A percentile compares a stretch with the other conserved stretches of the same genome.
Conservation (phyloP, 2,888 invertebrate genomes). For the Zelleria hepariella region DNA sequence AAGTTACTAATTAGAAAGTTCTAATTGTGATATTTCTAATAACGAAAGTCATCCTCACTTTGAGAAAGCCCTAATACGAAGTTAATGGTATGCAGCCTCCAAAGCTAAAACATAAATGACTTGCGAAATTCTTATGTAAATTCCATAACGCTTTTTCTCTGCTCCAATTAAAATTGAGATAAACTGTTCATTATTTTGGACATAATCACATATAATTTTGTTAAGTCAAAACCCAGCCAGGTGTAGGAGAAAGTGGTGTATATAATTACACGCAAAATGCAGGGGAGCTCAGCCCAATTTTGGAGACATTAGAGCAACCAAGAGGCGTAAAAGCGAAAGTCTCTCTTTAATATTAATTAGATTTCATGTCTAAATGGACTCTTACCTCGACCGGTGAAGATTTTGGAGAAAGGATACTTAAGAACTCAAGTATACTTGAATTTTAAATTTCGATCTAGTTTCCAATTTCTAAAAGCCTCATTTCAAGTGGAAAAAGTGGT, state of each 20-base stretch:
- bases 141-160: background rate
- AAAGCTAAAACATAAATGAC: background rate
- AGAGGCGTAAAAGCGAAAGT: conserved; percentile 3
- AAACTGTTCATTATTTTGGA: background rate
- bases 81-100: too few species aligned
- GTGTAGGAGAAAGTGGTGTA: background rate
- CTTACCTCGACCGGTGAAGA: background rate
- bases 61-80: too few species aligned
- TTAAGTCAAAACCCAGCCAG: background rate
- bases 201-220: background rate
- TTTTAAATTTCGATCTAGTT: background rate
- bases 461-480: background rate
- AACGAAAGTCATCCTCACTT: background rate
- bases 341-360: background rate
- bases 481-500: background rate
- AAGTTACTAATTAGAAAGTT: background rate
- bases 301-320: background rate
- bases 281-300: background rate
- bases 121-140: background rate
- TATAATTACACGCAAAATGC: background rate
- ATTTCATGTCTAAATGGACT: background rate
- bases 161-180: background rate
- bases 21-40: background rate
- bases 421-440: background rate
- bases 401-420: background rate